A percentile compares a stretch with the other conserved stretches of the same genome.
Evolutionary conservation across 35 echinoderm and acorn worm species (phyloP).

Genomic region (Ophioderma brevispina): DNA sequence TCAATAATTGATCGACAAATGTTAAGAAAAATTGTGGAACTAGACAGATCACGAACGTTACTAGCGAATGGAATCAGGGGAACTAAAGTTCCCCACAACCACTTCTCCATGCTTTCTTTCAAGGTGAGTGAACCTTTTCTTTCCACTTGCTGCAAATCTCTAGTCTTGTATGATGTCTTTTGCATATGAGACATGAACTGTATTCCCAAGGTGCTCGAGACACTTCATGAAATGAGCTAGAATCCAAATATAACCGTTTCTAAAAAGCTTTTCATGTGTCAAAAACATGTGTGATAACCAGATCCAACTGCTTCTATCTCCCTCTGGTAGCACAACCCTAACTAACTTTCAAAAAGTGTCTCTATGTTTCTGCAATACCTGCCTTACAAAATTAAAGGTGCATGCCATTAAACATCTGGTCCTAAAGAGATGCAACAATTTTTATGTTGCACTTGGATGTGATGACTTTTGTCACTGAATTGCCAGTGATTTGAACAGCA

Average conservation of each 20-base stretch:
- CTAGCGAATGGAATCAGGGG: not conserved
- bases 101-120: not conserved
- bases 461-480: too few species aligned
- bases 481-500: too few species aligned
- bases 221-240: not conserved
- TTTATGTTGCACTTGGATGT: too few species aligned
- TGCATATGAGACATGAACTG: not conserved
- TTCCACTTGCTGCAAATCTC: not conserved
- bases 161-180: not conserved
- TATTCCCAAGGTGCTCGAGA: not conserved
- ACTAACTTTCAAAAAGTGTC: slow-evolving; percentile 8
- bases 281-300: too few species aligned
- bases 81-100: slow-evolving; percentile 7
- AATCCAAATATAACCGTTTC: not conserved
- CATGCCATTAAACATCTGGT: not conserved
- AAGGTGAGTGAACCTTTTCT: not conserved
- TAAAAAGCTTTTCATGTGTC: too few species aligned
- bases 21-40: slow-evolving; percentile 27
- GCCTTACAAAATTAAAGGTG: not conserved
- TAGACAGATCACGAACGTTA: not conserved
- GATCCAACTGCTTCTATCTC: not conserved
- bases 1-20: slow-evolving; percentile 20
- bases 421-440: too few species aligned
- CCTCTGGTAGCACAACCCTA: not conserved
- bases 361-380: not conserved